Percentiles rank a stretch among this genome's conserved stretches.
Evolutionary conservation across 2,113 vertebrate species (phyloP).

Genomic region (Naja naja): DNA sequence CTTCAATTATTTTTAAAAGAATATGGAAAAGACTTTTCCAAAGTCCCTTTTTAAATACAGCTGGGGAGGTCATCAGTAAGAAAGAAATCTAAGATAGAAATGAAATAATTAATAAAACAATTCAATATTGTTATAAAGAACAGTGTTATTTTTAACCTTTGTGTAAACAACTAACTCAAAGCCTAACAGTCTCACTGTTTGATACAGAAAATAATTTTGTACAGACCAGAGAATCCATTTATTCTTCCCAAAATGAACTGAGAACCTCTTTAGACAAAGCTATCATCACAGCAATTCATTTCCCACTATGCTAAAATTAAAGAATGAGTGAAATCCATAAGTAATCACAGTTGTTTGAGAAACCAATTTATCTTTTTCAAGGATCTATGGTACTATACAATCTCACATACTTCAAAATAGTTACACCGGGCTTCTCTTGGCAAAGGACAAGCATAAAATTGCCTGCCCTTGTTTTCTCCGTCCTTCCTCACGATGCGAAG

Average conservation of each 20-base stretch:
- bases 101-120: neutral
- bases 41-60: neutral
- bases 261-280: neutral
- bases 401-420: slow-evolving; percentile 83
- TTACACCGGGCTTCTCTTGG: slow-evolving; percentile 77
- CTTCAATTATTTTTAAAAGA: neutral
- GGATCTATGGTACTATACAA: neutral
- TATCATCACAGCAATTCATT: neutral
- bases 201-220: neutral
- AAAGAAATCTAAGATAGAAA: neutral
- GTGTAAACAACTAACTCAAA: neutral
- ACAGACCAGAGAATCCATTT: neutral
- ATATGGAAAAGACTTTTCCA: neutral
- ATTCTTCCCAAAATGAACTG: neutral
- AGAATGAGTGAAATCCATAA: neutral
- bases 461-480: slow-evolving; percentile 87
- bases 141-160: neutral
- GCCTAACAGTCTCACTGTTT: neutral
- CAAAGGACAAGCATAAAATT: slow-evolving; percentile 86
- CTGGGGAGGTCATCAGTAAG: neutral
- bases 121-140: neutral
- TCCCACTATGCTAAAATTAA: neutral
- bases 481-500: slow-evolving; percentile 84
- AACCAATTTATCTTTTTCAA: neutral
- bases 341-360: neutral